Evolutionary conservation across 2,113 vertebrate genomes (phyloP).

Genomic region (Zosterops lateralis): DNA sequence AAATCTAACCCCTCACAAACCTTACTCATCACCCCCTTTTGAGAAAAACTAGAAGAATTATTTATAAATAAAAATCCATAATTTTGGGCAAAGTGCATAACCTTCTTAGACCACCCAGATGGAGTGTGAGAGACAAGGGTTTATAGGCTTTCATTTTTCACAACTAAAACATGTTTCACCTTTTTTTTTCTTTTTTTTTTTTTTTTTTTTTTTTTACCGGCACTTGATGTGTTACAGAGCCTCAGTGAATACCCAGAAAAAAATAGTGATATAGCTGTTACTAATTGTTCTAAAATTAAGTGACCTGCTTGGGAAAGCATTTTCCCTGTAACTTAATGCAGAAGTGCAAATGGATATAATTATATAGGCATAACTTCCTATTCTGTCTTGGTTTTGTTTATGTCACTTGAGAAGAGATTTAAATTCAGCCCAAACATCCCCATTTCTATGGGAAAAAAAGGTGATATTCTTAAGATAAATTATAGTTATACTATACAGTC

Average conservation of each 20-base stretch:
- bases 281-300: constrained; percentile 38
- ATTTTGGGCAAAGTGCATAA: background rate
- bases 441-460: background rate
- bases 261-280: background rate
- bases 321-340: constrained; percentile 13
- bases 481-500: background rate
- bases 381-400: background rate
- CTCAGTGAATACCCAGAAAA: background rate
- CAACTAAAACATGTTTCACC: background rate
- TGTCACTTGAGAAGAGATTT: background rate
- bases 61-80: background rate
- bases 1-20: background rate
- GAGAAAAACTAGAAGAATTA: background rate
- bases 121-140: background rate
- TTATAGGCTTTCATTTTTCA: background rate
- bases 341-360: background rate
- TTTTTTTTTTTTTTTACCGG: background rate
- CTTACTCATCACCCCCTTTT: background rate
- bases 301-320: background rate
- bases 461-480: background rate
- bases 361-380: background rate
- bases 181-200: background rate
- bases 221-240: background rate
- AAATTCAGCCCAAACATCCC: background rate
- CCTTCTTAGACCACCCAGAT: background rate